A percentile compares a stretch with the other conserved stretches of the same genome.
phyloP scores from a whole-genome alignment of 2,113 vertebrate genomes.

The Alosa alosa region DNA sequence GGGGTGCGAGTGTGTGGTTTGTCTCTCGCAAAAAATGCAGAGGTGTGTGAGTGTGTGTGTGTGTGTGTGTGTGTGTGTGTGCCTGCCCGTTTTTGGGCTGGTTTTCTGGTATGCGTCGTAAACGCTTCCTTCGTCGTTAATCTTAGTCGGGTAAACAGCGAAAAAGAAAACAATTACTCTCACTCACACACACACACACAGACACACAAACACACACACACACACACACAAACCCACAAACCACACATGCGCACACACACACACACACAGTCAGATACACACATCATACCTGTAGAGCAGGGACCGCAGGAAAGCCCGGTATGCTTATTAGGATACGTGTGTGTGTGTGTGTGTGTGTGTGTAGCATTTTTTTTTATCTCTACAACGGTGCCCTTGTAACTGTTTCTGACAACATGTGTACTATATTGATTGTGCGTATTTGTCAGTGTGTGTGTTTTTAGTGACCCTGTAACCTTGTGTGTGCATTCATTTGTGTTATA shows the following conservation, averaged over 20 bases:
- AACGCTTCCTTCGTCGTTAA: slow-evolving; percentile 52
- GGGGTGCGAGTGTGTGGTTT: slow-evolving; percentile 41
- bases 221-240: slow-evolving; percentile 26
- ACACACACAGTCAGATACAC: slow-evolving; percentile 44
- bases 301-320: slow-evolving; percentile 23
- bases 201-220: slow-evolving; percentile 22
- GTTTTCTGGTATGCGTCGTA: slow-evolving; percentile 62
- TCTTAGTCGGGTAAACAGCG: slow-evolving; percentile 48
- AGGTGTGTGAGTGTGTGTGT: slow-evolving; percentile 25
- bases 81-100: slow-evolving; percentile 37
- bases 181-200: slow-evolving; percentile 29
- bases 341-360: slow-evolving; percentile 1
- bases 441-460: background rate
- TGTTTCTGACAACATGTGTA: background rate
- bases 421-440: background rate
- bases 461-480: background rate
- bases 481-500: background rate
- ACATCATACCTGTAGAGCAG: slow-evolving; percentile 45
- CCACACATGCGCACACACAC: slow-evolving; percentile 16
- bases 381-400: background rate
- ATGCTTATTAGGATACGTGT: background rate
- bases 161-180: slow-evolving; percentile 33
- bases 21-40: slow-evolving; percentile 48
- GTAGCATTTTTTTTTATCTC: background rate
- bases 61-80: slow-evolving; percentile 5